phyloP scores from a whole-genome alignment of 2,888 invertebrate species.

The Rhimphoctona megacephalus region DNA sequence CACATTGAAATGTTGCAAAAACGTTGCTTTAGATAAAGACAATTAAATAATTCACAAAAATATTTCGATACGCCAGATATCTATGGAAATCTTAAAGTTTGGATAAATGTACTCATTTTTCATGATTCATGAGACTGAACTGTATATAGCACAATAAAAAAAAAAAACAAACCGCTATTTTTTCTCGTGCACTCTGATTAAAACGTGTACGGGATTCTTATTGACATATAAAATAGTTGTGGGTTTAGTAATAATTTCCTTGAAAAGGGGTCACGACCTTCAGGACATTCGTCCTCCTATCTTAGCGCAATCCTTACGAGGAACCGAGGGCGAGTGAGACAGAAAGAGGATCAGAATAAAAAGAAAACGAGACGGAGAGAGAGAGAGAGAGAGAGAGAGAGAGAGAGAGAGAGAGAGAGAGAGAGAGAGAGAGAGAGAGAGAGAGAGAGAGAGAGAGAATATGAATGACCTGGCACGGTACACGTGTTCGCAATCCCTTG shows the following conservation, averaged over 20 bases:
- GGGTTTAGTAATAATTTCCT: constrained; percentile 16
- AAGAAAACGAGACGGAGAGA: constrained; percentile 32
- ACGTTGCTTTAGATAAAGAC: not conserved
- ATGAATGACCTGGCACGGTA: constrained; percentile 60
- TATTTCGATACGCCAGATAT: not conserved
- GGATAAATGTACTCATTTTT: not conserved
- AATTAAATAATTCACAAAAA: not conserved
- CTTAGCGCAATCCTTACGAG: constrained; percentile 22
- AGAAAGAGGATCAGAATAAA: not conserved
- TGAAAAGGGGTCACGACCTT: constrained; percentile 61
- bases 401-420: constrained; percentile 20
- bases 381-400: constrained; percentile 24
- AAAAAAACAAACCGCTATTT: not conserved
- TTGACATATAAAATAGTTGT: not conserved
- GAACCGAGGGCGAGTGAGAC: constrained; percentile 9
- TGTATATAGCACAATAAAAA: not conserved
- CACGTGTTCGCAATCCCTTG: constrained; percentile 65
- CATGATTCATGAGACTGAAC: not conserved
- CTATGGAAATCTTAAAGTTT: too few species aligned
- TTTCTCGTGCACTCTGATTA: not conserved
- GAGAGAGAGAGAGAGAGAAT: constrained; percentile 41
- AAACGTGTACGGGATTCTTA: not conserved
- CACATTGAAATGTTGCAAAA: not conserved
- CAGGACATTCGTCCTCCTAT: constrained; percentile 57
- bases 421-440: constrained; percentile 12